phyloP scores from a whole-genome alignment of 2,113 vertebrate species.

The Nesogale talazaci region DNA sequence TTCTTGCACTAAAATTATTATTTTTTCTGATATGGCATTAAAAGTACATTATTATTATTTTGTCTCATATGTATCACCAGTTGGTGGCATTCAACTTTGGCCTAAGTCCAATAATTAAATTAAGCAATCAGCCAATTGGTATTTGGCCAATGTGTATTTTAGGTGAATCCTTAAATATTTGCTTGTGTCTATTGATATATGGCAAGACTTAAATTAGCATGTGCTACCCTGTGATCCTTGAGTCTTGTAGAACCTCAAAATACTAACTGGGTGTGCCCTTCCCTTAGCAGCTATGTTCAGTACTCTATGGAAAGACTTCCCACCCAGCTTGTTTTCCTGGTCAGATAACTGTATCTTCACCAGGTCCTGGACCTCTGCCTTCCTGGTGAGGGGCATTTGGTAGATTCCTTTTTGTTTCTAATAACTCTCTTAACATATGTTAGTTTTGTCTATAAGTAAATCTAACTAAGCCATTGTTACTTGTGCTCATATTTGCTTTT shows the following conservation, averaged over 20 bases:
- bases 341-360: background rate
- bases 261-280: background rate
- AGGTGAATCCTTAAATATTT: background rate
- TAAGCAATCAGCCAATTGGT: background rate
- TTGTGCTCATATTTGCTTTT: background rate
- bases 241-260: background rate
- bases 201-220: background rate
- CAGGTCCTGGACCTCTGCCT: background rate
- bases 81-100: background rate
- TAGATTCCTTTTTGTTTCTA: background rate
- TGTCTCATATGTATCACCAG: background rate
- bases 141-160: background rate
- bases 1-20: background rate
- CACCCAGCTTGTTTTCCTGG: background rate
- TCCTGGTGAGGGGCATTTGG: background rate
- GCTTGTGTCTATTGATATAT: background rate
- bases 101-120: background rate
- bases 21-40: background rate
- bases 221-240: background rate
- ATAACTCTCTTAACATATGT: background rate
- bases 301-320: background rate
- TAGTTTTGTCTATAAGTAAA: background rate
- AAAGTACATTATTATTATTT: background rate
- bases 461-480: background rate
- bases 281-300: background rate